phyloP scores from a whole-genome alignment of 92 coral and sea anemone species.

The Phenganax subtilis region DNA sequence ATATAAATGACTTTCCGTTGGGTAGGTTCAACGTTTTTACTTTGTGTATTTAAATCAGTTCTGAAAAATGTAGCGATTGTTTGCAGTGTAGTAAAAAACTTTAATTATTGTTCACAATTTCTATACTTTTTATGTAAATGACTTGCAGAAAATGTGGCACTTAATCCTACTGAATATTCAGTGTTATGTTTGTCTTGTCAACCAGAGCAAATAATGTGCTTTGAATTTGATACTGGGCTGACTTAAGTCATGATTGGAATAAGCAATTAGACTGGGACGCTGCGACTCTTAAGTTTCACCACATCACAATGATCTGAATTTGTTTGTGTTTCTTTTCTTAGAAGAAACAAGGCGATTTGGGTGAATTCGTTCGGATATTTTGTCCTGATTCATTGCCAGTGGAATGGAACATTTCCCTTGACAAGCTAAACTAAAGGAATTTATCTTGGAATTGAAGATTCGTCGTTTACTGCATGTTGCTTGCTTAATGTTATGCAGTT shows the following conservation, averaged over 20 bases:
- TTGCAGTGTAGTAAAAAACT: background rate
- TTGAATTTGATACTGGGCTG: background rate
- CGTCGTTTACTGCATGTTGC: background rate
- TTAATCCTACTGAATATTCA: slow-evolving; percentile 6
- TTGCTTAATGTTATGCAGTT: background rate
- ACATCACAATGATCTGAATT: background rate
- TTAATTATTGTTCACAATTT: background rate
- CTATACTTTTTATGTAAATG: slow-evolving; percentile 14
- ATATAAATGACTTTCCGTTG: no score
- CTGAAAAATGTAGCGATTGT: slow-evolving; percentile 8
- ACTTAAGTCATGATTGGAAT: no score
- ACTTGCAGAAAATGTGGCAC: slow-evolving; percentile 2
- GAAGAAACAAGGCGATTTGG: no score
- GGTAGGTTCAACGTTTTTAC: no score
- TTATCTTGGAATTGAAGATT: background rate
- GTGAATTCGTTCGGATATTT: background rate
- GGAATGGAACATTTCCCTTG: background rate
- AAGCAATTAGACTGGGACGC: no score
- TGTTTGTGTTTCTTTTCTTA: no score
- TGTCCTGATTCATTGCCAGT: background rate
- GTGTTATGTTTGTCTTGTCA: background rate
- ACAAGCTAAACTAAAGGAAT: slow-evolving; percentile 2
- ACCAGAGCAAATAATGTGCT: slow-evolving; percentile 2
- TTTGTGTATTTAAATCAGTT: no score
- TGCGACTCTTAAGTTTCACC: background rate